Evolutionary conservation across 2,888 invertebrate species (phyloP).

Genomic region (Acanthosepion esculentum): DNA sequence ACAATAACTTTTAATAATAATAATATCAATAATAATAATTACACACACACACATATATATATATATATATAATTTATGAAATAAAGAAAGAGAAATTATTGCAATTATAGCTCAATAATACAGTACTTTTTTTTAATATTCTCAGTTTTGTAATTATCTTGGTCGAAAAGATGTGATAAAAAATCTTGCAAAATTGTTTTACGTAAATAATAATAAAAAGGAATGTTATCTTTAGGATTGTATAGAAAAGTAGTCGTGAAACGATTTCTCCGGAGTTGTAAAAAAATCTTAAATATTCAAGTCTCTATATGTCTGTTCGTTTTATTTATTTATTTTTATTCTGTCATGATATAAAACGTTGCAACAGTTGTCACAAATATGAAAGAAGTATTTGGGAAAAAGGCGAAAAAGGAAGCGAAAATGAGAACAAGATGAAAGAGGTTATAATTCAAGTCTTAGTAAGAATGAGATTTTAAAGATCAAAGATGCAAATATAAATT

Average conservation of each 20-base stretch:
- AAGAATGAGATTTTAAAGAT: background rate
- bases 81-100: background rate
- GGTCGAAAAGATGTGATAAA: no score
- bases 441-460: background rate
- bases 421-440: background rate
- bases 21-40: no score
- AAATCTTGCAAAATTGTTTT: no score
- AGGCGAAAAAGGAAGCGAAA: background rate
- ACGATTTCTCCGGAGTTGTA: no score
- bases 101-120: no score
- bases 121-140: background rate
- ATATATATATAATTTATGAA: background rate
- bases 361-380: background rate
- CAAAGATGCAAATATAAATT: background rate
- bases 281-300: no score
- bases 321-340: background rate
- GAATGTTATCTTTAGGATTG: no score
- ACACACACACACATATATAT: background rate
- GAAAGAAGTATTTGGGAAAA: background rate
- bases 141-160: background rate
- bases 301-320: background rate
- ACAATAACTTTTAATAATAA: background rate
- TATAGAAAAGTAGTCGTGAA: no score
- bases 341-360: background rate
- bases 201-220: no score